Base-by-base conservation (phyloP, 2,888 invertebrate genomes). In the Pegoplata infirma region DNA sequence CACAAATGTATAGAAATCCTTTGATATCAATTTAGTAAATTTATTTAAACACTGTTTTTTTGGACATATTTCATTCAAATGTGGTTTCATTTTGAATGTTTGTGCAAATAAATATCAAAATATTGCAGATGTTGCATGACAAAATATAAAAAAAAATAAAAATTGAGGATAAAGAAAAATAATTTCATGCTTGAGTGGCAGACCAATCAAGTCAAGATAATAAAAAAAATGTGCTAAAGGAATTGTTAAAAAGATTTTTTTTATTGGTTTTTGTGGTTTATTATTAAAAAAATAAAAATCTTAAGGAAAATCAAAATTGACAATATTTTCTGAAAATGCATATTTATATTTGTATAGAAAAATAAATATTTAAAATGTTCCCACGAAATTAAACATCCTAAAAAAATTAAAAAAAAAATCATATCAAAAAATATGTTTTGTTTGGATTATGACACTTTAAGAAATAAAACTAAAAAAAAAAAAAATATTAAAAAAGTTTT, bases 111-210 rank as follows among this genome's bases (percentile, higher is more conserved):
- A n/a, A n/a, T n/a, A n/a, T n/a, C n/a, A n/a, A n/a, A n/a, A 58
- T 32, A 61, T 17, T 66, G 66, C 73, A 61, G 47, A 61, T 67
- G 67, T 59, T 59, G 32, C 44, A 59, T 53, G 51, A 59, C 23
- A 46, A 49, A n/a, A n/a, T n/a, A n/a, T n/a, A n/a, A n/a, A n/a
- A n/a, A n/a, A n/a, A 58, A 49, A 67, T 40, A 53, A 64, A 71
- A 49, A 12, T 49, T 58, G 49, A 21, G 21, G 3, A 17, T 14
- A 46, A 10, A 19, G 14, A 44, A 64, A 69, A 69, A 58, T 55
- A 64, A 78, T 74, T 78, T 78, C 64, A 78, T 28, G 73, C 73
- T 47, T 36, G 58, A 69, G 59, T 17, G 59, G n/a, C n/a, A 64
- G 21, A 40, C 8, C 58, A 73, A 73, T 44, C 63, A 46, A 23